phyloP scores from a whole-genome alignment of 2,888 invertebrate genomes.

The Xylota sylvarum region DNA sequence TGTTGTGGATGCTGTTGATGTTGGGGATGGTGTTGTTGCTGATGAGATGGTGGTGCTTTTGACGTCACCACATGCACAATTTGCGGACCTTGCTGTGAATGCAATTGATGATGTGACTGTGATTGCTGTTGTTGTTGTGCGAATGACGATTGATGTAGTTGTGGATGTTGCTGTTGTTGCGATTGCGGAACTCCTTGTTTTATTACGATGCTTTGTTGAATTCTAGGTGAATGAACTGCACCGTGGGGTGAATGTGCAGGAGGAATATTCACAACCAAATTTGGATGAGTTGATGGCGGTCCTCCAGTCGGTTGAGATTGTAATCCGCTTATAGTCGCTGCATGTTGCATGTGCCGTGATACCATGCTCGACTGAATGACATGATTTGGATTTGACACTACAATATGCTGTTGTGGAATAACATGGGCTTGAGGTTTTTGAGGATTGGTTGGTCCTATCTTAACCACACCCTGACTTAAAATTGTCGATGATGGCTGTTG shows the following conservation, averaged over 20 bases:
- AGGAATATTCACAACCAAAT: conserved; percentile 83
- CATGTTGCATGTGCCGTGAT: conserved; percentile 62
- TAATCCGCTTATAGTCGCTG: conserved; percentile 31
- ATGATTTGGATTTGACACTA: conserved; percentile 81
- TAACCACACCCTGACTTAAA: conserved; percentile 59
- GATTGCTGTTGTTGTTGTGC: conserved; percentile 68
- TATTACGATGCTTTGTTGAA: conserved; percentile 76
- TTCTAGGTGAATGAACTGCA: conserved; percentile 80
- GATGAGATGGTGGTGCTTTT: conserved; percentile 78
- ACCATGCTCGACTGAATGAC: conserved; percentile 80
- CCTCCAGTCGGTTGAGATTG: conserved; percentile 71
- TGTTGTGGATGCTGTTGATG: conserved; percentile 65
- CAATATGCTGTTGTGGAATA: conserved; percentile 78
- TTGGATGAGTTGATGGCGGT: conserved; percentile 56
- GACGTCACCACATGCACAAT: conserved; percentile 82
- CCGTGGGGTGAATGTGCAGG: conserved; percentile 81
- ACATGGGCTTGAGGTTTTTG: conserved; percentile 67
- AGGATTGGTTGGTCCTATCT: conserved; percentile 67
- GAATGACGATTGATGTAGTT: conserved; percentile 45
- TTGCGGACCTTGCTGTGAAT: conserved; percentile 65
- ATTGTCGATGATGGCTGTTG: conserved; percentile 44
- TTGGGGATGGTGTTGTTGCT: conserved; percentile 55
- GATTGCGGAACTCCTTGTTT: conserved; percentile 65
- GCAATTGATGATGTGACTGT: conserved; percentile 45
- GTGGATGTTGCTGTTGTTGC: conserved; percentile 77